phyloP scores from a whole-genome alignment of 2,113 vertebrate species.

The Pelusios castaneus region DNA sequence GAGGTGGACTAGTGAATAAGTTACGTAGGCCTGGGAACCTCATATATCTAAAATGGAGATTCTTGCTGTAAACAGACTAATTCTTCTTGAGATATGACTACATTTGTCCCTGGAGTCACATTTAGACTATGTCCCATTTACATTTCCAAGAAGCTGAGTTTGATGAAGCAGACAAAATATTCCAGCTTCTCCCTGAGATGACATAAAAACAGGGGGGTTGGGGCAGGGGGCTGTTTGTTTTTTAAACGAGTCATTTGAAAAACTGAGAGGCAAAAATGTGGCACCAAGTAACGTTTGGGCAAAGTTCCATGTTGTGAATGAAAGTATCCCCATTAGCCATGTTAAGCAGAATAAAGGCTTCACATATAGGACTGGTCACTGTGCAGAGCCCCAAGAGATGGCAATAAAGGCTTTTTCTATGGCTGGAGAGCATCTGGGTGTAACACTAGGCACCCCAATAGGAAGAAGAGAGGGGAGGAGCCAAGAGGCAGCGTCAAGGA shows the following conservation, averaged over 20 bases:
- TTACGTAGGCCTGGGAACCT: not conserved
- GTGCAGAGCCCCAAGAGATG: not conserved
- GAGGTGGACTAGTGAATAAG: not conserved
- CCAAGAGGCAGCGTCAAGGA: not conserved
- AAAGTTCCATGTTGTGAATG: not conserved
- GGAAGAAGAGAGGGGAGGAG: not conserved
- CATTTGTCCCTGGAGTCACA: constrained; percentile 6
- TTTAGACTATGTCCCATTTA: not conserved
- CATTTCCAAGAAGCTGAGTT: not conserved
- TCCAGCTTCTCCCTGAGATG: not conserved
- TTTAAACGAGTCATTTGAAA: not conserved
- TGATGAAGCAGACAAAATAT: constrained; percentile 7
- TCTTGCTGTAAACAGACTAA: not conserved
- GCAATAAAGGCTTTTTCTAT: not conserved
- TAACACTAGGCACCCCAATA: not conserved
- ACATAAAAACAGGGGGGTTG: not conserved
- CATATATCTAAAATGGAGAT: not conserved
- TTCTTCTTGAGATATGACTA: not conserved
- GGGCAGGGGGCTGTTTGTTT: not conserved
- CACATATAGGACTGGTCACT: not conserved
- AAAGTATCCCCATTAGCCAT: not conserved
- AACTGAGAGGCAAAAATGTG: not conserved
- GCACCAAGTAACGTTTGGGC: not conserved
- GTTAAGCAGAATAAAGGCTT: not conserved
- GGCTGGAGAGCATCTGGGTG: not conserved